Evolutionary conservation across 2,797 vertebrate species (phyloP), one percentile per base, ranked within the genome.

Genomic region (Sarcophilus harrisii): DNA sequence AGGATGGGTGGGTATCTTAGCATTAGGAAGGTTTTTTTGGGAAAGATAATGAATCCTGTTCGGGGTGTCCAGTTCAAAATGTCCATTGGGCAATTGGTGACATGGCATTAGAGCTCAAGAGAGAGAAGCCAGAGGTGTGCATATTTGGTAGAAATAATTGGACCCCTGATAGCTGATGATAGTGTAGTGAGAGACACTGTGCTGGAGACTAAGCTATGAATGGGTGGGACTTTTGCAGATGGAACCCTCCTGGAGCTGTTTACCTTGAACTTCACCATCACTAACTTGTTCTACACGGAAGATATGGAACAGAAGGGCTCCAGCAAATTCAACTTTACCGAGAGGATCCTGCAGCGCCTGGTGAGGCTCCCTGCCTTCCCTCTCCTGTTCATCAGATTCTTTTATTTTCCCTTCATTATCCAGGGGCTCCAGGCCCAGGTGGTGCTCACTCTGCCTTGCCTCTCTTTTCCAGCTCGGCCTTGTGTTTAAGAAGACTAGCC

Each of bases 401-500:
- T 52, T 52, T 8, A 52, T 52, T 52, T 52, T 52, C 52, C 14
- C 90, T 16, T 0, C n/a, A 29, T 18, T 3, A 14, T 8, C 28
- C 9, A 91, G 29, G 38, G 73, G n/a, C 57, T n/a, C 24, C 24
- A 32, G 14, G 1, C 38, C 38, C 32, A 49, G 3, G 5, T 32
- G n/a, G 54, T 2, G 5, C 45, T 95, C 54, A 93, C 10, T n/a
- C 8, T 57, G 29, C 29, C 93, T 55, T 24, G 58, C 14, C 58
- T 94, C 55, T 87, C 28, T 59, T 95, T 73, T 57, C 49, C 90
- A 97, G 97, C 96, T 98, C 11, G 73, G 38, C 38, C 27, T 94
- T 30, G 93, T 98, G 66, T 95, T 99, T 94, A 96, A 95, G 95
- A 98, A 95, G 0, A 98, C 98, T 96, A 98, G 97, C 92, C 90